Evolutionary conservation across 2,113 vertebrate genomes (phyloP).

Genomic region (Talpa occidentalis): DNA sequence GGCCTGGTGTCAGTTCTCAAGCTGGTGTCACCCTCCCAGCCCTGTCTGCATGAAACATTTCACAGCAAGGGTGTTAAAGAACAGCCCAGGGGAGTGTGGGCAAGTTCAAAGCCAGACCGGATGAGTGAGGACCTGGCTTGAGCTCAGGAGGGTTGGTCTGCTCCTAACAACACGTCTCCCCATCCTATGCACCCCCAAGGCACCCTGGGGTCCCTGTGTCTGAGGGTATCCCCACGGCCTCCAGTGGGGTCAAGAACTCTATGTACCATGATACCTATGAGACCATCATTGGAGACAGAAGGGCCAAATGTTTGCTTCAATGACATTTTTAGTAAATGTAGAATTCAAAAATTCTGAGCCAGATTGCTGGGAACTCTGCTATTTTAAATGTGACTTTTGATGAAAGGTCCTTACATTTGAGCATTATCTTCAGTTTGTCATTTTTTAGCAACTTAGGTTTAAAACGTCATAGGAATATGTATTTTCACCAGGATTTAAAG

Average conservation of each 20-base stretch:
- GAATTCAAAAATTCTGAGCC: constrained; percentile 3
- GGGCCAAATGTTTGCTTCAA: neutral
- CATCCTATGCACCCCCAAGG: neutral
- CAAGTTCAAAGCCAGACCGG: neutral
- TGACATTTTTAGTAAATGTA: neutral
- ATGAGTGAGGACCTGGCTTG: neutral
- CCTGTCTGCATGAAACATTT: neutral
- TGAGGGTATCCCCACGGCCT: neutral
- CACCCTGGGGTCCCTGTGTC: neutral
- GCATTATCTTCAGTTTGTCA: neutral
- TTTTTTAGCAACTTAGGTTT: neutral
- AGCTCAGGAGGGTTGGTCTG: neutral
- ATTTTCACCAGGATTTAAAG: constrained; percentile 38
- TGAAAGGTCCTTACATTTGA: constrained; percentile 6
- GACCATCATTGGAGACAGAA: neutral
- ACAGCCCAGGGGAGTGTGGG: neutral
- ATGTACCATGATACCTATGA: neutral
- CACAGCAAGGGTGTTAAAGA: neutral
- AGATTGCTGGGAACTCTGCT: neutral
- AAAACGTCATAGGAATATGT: neutral
- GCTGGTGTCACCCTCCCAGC: neutral
- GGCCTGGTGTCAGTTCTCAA: neutral
- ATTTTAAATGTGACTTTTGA: constrained; percentile 32
- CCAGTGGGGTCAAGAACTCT: neutral
- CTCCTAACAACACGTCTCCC: neutral